Evolutionary conservation across 2,888 invertebrate species (phyloP), one percentile per base, ranked within the genome.

Genomic region (Blastobasis lacticolella): DNA sequence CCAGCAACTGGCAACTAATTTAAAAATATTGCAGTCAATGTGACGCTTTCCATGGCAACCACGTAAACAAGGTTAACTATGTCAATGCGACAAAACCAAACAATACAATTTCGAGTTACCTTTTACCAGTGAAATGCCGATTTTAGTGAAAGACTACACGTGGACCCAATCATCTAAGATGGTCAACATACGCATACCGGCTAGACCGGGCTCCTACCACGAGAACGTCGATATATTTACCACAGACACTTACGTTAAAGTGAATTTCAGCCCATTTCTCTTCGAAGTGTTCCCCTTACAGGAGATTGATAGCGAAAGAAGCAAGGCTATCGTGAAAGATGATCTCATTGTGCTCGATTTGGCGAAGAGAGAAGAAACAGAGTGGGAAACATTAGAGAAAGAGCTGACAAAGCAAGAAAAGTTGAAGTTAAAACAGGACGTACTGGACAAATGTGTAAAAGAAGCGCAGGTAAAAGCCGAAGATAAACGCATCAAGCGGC

Each of bases 221-320:
- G 90, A 90, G 52, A 92, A 92, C 71, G 90, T 93, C 0, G 93
- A 94, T 71, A 73, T 95, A 45, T 91, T 94, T 61, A 91, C 92
- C 0, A 89, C 92, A 0, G 90, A 91, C 54, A 88, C 90, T 57
- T 95, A 94, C 70, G 74, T 95, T 7, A 95, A 95, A 82, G 92
- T 92, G 0, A 91, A 92, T 63, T 94, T 90, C 67, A 90, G 90
- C 37, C 93, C 94, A 5, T 94, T 91, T 69, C 85, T 95, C 52
- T 93, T 95, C 67, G 96, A 96, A 85, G 82, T 91, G 44, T 92
- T 94, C 69, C 81, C 94, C n/a, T 78, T 88, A 57, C 79, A 90
- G 50, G 76, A 90, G 6, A 90, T 95, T 1, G 81, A 92, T 62
- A 91, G 90, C 50, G 80, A 85, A 10, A 83, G 86, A 59, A 94